These are phyloP conservation scores for Saccostrea echinata DNA, from an alignment of 1,140 invertebrate species.

Conservation along the genomic window DNA sequence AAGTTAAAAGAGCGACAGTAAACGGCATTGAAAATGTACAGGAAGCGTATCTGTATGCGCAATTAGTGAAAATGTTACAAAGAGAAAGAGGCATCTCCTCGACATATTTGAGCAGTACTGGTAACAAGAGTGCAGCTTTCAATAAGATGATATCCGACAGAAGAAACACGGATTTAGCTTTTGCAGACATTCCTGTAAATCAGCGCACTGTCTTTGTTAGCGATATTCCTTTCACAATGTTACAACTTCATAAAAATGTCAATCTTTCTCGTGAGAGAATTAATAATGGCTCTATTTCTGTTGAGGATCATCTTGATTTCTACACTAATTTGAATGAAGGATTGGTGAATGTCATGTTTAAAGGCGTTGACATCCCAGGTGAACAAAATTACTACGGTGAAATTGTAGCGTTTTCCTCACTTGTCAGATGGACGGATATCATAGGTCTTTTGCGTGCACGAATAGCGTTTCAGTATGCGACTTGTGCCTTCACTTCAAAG, in stretches of 20 bases:
- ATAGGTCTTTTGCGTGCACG: constrained; percentile 38
- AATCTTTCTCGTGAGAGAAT: not conserved
- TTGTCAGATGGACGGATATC: constrained; percentile 33
- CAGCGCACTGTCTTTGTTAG: not conserved
- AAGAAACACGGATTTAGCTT: not conserved
- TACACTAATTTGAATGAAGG: constrained; percentile 23
- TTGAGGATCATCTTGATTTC: not conserved
- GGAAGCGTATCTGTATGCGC: not conserved
- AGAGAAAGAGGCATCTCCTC: constrained; percentile 43
- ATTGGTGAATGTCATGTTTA: not conserved
- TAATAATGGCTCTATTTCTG: not conserved
- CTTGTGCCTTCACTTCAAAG: constrained; percentile 5
- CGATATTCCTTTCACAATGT: not conserved
- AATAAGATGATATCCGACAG: not conserved
- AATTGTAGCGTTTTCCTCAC: not conserved
- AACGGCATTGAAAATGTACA: constrained; percentile 6
- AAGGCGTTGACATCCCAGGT: not conserved
- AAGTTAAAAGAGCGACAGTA: not conserved
- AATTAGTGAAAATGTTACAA: constrained; percentile 29
- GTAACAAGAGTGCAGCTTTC: not conserved
- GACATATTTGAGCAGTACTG: not conserved
- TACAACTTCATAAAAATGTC: not conserved
- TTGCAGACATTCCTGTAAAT: not conserved
- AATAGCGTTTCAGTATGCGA: constrained; percentile 15
- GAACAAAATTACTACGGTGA: not conserved